These are phyloP conservation scores for Drosophila miranda DNA, from an alignment of 1,140 invertebrate genomes.

Conservation along the genomic window DNA sequence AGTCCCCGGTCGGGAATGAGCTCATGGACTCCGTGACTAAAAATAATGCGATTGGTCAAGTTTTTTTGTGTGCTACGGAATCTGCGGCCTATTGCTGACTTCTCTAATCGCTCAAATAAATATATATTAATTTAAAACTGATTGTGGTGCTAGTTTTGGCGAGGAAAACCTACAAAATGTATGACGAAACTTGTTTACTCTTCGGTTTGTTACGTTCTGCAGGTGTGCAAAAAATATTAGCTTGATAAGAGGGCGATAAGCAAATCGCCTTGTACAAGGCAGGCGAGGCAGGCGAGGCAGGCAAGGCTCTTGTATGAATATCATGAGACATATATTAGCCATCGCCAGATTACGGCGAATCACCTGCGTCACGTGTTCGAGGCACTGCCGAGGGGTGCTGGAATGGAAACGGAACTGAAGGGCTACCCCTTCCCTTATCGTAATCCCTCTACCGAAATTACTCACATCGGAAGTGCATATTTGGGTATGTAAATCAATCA, in stretches of 20 bases:
- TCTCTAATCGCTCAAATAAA: slow-evolving; percentile 41
- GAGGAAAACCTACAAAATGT: slow-evolving; percentile 14
- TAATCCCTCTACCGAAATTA: slow-evolving; percentile 20
- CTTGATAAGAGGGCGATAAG: slow-evolving; percentile 55
- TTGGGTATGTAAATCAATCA: slow-evolving; percentile 49
- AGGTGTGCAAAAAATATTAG: slow-evolving; percentile 55
- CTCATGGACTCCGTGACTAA: slow-evolving; percentile 64
- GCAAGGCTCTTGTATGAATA: slow-evolving; percentile 45
- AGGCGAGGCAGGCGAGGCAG: neutral
- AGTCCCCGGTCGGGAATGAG: slow-evolving; percentile 16
- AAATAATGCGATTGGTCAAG: slow-evolving; percentile 60
- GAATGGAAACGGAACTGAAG: slow-evolving; percentile 1
- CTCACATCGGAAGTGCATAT: slow-evolving; percentile 19
- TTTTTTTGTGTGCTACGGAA: slow-evolving; percentile 1
- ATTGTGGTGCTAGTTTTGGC: slow-evolving; percentile 26
- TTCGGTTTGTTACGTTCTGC: slow-evolving; percentile 19
- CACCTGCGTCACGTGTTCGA: slow-evolving; percentile 39
- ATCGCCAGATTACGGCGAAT: slow-evolving; percentile 29
- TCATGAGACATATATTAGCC: slow-evolving; percentile 59
- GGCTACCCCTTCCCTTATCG: slow-evolving; percentile 16
- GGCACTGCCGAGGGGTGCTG: neutral
- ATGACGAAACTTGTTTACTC: slow-evolving; percentile 70
- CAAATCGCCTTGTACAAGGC: slow-evolving; percentile 45
- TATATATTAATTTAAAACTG: slow-evolving; percentile 71
- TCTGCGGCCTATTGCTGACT: too few species aligned